Base-by-base conservation (phyloP, 2,797 vertebrate species). In the Morelia viridis region DNA sequence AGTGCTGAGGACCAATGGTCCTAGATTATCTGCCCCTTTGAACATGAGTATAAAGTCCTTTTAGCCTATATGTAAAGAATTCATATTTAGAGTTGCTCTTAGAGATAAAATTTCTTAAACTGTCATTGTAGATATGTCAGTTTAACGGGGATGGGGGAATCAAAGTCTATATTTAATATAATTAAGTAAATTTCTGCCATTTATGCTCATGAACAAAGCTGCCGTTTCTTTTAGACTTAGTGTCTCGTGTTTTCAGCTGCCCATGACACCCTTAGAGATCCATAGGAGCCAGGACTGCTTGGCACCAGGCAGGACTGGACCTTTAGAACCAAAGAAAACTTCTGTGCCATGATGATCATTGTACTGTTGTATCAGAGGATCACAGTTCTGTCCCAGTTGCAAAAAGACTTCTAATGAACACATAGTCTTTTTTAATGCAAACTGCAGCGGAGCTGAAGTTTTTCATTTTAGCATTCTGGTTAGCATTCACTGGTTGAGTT, bases 401-500 rank as follows among this genome's bases (percentile, higher is more conserved):
- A 53, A 56, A 26, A 53, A 85, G 26, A 87, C 46, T 31, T 65
- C 64, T 65, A 2, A 31, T 68, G 64, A 68, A 68, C 28, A n/a
- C 12, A 53, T 53, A 9, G 50, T 53, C 50, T 53, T 53, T 53
- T 53, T 53, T n/a, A 68, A n/a, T 31, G 28, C 28, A 68, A 65
- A 28, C 85, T 86, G 53, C 12, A 50, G 31, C 57, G 28, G 50
- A 86, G 84, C 86, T 91, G 93, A 92, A 94, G 65, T 87, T 85
- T 90, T 3, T 41, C 4, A 88, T 0, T 91, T 86, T 94, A 92
- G 88, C 87, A 83, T 61, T 92, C 89, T 61, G 62, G 85, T 92
- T 76, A 87, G 61, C n/a, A n/a, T 87, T 86, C 68, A 89, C 26
- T 89, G 58, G 50, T 92, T 86, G 88, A 65, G 31, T 90, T 92